phyloP scores from a whole-genome alignment of 2,888 invertebrate species.

The Ypsolopha sequella region DNA sequence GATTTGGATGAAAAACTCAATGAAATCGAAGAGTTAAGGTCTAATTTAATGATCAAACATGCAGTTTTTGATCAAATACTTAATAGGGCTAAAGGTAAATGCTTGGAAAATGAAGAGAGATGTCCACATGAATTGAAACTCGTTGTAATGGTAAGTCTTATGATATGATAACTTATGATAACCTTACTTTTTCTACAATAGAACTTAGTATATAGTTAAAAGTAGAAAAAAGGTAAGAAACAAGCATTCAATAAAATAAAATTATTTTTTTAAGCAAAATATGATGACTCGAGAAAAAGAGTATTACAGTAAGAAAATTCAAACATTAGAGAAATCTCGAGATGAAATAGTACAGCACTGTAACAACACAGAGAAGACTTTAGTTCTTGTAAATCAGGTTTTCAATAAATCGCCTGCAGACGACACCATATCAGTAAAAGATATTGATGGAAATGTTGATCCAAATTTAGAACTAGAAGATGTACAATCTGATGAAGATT shows the following conservation, averaged over 20 bases:
- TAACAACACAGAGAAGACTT: constrained; percentile 38
- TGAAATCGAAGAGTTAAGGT: constrained; percentile 47
- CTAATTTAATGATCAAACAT: constrained; percentile 43
- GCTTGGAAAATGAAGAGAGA: constrained; percentile 32
- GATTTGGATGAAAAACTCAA: constrained; percentile 38
- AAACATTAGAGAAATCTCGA: constrained; percentile 31
- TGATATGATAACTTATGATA: too few relatives aligned
- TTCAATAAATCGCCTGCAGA: constrained; percentile 24
- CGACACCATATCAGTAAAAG: constrained; percentile 14
- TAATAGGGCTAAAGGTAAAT: constrained; percentile 38
- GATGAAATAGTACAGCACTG: constrained; percentile 36
- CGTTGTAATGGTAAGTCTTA: constrained; percentile 30
- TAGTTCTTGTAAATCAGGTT: constrained; percentile 44
- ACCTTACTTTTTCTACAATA: too few relatives aligned
- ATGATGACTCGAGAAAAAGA: constrained; percentile 35
- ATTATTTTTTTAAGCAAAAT: constrained; percentile 28
- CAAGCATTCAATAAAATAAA: too few relatives aligned
- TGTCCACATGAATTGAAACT: constrained; percentile 47
- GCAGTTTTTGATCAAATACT: constrained; percentile 48
- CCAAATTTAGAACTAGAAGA: constrained; percentile 36
- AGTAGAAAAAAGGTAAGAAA: too few relatives aligned
- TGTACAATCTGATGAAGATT: constrained; percentile 39
- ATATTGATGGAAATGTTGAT: constrained; percentile 13
- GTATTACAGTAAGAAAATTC: constrained; percentile 36
- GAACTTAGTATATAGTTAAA: too few relatives aligned